Percentiles rank a stretch among this genome's conserved stretches.
These are phyloP conservation scores for Cynopterus sphinx DNA, from an alignment of 2,797 vertebrate species.

Conservation along the genomic window DNA sequence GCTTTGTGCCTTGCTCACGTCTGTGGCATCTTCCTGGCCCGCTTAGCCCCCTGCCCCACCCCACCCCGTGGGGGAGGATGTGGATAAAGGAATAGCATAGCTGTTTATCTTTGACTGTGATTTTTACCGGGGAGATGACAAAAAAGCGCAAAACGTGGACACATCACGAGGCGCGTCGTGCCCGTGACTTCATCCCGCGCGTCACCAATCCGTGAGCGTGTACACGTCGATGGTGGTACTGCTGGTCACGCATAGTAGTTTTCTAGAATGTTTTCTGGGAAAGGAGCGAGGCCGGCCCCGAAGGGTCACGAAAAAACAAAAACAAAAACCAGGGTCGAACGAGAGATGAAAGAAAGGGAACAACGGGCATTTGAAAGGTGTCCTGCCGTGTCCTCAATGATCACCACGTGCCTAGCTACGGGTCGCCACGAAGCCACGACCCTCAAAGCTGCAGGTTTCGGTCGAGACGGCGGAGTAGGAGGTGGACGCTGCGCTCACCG, in stretches of 20 bases:
- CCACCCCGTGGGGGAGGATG: background rate
- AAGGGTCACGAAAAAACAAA: background rate
- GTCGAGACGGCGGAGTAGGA: no score
- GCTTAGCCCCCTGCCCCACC: background rate
- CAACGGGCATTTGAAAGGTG: background rate
- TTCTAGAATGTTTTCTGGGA: background rate
- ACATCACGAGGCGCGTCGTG: background rate
- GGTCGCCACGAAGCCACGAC: background rate
- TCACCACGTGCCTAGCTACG: no score
- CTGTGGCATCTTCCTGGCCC: background rate
- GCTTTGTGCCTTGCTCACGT: background rate
- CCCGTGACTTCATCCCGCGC: background rate
- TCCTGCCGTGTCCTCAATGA: background rate
- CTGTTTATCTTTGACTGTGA: background rate
- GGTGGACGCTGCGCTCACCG: no score
- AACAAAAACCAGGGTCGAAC: background rate
- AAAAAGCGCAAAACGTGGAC: background rate
- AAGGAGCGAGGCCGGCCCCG: background rate
- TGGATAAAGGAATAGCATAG: background rate
- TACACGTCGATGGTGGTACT: no score
- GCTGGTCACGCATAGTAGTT: accelerated
- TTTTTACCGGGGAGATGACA: background rate
- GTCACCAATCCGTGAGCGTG: background rate
- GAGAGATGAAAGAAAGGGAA: background rate
- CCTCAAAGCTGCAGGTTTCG: background rate